phyloP scores from a whole-genome alignment of 1,140 invertebrate genomes.

The Papilio polyxenes region DNA sequence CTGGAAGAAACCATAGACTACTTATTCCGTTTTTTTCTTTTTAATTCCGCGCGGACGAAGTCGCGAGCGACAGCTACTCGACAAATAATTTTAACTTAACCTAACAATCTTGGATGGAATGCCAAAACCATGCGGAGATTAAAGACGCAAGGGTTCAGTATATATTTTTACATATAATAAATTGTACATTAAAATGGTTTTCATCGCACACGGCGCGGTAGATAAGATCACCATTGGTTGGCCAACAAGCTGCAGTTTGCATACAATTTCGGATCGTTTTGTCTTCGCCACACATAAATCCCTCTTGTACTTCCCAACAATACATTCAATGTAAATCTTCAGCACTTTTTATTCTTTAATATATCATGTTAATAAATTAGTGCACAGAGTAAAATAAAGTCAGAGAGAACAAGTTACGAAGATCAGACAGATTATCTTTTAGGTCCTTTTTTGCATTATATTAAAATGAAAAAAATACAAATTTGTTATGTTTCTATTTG shows the following conservation, averaged over 20 bases:
- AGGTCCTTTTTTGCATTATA: too few relatives aligned
- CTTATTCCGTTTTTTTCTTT: too few relatives aligned
- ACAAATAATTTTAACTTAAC: too few relatives aligned
- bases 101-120: background rate
- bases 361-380: constrained; percentile 16
- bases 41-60: too few relatives aligned
- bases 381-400: background rate
- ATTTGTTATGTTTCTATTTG: background rate
- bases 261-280: constrained; percentile 33
- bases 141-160: background rate
- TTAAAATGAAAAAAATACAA: too few relatives aligned
- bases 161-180: constrained; percentile 19
- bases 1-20: too few relatives aligned
- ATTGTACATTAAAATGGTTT: background rate
- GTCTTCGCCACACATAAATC: constrained; percentile 31
- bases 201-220: constrained; percentile 11
- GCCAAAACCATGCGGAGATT: background rate
- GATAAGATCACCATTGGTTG: constrained; percentile 17
- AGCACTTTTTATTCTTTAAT: background rate
- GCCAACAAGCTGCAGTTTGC: constrained; percentile 24
- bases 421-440: background rate
- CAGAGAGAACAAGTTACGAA: background rate
- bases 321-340: constrained; percentile 35
- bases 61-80: too few relatives aligned
- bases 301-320: constrained; percentile 31